Percentiles rank a stretch among this genome's conserved stretches.
phyloP scores from a whole-genome alignment of 2,888 invertebrate species.

The Coelinius sp. region DNA sequence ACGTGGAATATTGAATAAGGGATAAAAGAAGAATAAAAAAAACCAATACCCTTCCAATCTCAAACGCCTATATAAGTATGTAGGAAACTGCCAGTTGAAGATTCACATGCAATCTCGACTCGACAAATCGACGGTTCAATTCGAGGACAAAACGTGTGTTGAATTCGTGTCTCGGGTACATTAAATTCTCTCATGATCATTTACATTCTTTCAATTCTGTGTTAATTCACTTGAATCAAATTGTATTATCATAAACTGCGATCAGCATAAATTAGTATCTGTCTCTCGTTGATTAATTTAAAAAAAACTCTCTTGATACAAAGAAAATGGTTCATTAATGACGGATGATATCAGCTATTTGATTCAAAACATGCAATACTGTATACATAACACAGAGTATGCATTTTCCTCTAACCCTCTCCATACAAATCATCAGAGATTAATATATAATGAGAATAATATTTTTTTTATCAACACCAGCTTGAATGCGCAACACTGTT shows the following conservation, averaged over 20 bases:
- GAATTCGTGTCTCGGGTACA: constrained; percentile 17
- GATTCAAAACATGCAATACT: neutral
- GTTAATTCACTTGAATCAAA: constrained; percentile 10
- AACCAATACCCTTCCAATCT: constrained; percentile 44
- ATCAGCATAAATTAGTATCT: constrained; percentile 8
- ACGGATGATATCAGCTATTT: constrained; percentile 7
- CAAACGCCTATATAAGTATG: neutral
- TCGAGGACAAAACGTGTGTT: constrained; percentile 21
- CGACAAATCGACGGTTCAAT: constrained; percentile 23
- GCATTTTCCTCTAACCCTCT: neutral
- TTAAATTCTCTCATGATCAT: neutral
- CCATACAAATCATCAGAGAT: neutral
- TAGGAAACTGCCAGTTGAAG: constrained; percentile 2
- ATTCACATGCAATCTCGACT: constrained; percentile 14
- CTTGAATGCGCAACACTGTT: neutral
- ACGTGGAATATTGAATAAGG: constrained; percentile 49
- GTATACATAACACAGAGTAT: neutral
- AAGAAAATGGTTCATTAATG: constrained; percentile 20
- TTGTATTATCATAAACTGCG: neutral
- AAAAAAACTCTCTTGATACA: neutral
- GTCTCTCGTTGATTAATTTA: neutral
- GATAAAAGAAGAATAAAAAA: neutral
- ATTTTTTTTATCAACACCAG: neutral
- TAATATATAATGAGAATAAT: neutral
- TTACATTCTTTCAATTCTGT: neutral